Evolutionary conservation across 2,797 vertebrate species (phyloP).

Genomic region (Percopsis omiscomaycus): DNA sequence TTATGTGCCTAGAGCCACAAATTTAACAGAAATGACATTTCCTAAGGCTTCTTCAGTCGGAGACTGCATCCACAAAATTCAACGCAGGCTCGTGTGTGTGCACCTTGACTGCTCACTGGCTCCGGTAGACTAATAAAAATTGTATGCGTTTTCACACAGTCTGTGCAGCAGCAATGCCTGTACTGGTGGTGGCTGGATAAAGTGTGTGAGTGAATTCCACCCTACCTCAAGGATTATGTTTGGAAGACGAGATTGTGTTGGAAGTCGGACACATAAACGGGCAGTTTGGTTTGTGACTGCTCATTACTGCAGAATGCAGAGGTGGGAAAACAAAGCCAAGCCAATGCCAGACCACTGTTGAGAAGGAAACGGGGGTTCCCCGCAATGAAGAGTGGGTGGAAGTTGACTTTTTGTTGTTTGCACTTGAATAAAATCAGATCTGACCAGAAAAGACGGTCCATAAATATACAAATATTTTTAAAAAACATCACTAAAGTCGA

Average conservation of each 20-base stretch:
- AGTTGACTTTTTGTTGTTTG: too few species aligned
- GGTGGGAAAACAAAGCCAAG: slow-evolving; percentile 15
- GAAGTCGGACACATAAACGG: slow-evolving; percentile 8
- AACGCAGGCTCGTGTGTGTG: too few species aligned
- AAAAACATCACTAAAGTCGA: too few species aligned
- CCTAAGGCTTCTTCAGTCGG: too few species aligned
- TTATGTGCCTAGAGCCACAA: too few species aligned
- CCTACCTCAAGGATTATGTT: not conserved
- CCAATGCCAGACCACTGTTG: not conserved
- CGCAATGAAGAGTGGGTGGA: not conserved
- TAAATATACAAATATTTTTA: too few species aligned
- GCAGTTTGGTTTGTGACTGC: slow-evolving; percentile 6
- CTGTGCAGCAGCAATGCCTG: not conserved
- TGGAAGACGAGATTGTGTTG: not conserved
- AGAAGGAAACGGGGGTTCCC: not conserved
- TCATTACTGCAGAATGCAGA: slow-evolving; percentile 41
- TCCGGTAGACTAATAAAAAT: not conserved
- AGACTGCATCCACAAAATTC: too few species aligned
- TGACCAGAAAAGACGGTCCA: too few species aligned
- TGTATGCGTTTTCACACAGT: not conserved
- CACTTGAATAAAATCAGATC: too few species aligned
- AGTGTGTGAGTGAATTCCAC: not conserved
- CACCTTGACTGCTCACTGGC: not conserved
- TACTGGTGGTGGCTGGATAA: slow-evolving; percentile 9
- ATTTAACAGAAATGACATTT: too few species aligned